Percentiles rank a stretch among this genome's conserved stretches.
phyloP scores from a whole-genome alignment of 2,888 invertebrate genomes.

The Gnatocerus cornutus region DNA sequence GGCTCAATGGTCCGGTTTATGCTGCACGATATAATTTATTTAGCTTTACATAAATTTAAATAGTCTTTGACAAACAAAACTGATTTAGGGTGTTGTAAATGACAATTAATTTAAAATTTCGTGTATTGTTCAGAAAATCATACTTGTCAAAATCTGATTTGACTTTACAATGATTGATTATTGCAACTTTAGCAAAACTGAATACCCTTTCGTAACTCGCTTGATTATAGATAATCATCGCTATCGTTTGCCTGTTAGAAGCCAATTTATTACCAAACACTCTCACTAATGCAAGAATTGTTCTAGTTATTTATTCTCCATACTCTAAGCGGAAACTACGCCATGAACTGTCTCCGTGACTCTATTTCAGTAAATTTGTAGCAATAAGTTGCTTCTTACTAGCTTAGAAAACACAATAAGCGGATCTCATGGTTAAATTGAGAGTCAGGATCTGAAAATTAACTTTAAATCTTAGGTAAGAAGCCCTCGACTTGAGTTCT shows the following conservation, averaged over 20 bases:
- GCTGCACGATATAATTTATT: constrained; percentile 29
- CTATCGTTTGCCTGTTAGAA: constrained; percentile 46
- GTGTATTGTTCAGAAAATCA: constrained; percentile 46
- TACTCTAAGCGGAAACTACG: no score
- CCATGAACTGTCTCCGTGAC: constrained; percentile 4
- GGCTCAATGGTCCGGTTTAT: constrained; percentile 29
- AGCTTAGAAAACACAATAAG: neutral
- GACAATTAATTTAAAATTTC: constrained; percentile 48
- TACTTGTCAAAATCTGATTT: constrained; percentile 50
- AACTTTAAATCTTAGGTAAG: neutral
- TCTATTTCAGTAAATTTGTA: neutral
- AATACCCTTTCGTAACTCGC: constrained; percentile 40
- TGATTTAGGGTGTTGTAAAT: constrained; percentile 38
- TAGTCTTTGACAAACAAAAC: constrained; percentile 25
- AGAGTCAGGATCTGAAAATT: neutral
- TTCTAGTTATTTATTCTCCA: constrained; percentile 28
- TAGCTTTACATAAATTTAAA: constrained; percentile 35
- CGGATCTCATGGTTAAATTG: neutral
- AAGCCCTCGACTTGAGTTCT: no score
- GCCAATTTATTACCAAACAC: constrained; percentile 44
- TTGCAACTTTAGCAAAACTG: constrained; percentile 45
- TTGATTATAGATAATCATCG: constrained; percentile 48
- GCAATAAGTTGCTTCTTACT: constrained; percentile 2
- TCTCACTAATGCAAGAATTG: constrained; percentile 32
- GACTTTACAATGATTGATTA: constrained; percentile 49